phyloP scores from a whole-genome alignment of 2,797 vertebrate genomes.

The Ceryle rudis region DNA sequence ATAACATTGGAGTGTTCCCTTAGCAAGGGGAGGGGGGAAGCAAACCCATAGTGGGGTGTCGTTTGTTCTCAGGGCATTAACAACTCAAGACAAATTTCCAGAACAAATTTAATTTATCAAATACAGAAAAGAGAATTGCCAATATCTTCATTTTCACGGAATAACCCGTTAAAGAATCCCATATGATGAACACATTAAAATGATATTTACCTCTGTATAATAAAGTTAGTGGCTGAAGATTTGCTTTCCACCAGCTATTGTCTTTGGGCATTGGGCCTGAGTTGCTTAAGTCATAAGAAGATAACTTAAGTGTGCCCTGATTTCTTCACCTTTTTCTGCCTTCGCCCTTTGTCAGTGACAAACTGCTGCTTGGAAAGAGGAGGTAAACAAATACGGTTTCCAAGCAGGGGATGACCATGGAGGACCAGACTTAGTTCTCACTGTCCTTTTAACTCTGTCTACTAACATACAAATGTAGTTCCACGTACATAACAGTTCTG shows the following conservation, averaged over 20 bases:
- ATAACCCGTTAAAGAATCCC: not conserved
- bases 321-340: not conserved
- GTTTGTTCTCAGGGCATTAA: not conserved
- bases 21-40: not conserved
- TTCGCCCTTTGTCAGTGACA: not conserved
- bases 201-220: not conserved
- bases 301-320: not conserved
- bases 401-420: accelerated
- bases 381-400: not conserved
- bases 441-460: not conserved
- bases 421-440: not conserved
- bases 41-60: not conserved
- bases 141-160: not conserved
- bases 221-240: not conserved
- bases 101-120: conserved; percentile 9
- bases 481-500: not conserved
- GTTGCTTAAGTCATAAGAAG: not conserved
- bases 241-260: not conserved
- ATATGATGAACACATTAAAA: not conserved
- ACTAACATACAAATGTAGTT: not conserved
- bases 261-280: not conserved
- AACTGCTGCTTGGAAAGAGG: not conserved
- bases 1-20: not conserved
- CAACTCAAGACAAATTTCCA: not conserved
- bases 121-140: not conserved